Evolutionary conservation across 1,140 invertebrate genomes (phyloP).

Genomic region (Marisa cornuarietis): DNA sequence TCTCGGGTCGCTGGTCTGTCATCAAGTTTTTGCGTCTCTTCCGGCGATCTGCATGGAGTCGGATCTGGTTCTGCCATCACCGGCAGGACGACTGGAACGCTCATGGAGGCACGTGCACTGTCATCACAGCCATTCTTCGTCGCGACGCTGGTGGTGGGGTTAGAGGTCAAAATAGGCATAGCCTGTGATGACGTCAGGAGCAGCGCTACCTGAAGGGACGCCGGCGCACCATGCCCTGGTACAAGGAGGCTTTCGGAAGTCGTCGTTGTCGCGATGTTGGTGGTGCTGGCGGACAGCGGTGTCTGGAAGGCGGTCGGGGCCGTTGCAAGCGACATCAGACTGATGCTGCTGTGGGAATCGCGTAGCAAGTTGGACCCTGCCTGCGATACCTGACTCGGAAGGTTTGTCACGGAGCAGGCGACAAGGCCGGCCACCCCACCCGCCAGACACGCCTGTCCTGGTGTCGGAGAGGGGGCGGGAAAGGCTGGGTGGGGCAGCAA

Average conservation of each 20-base stretch:
- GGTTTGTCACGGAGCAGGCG: too few relatives aligned
- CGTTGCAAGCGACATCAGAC: neutral
- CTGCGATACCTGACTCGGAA: neutral
- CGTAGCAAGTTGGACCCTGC: too few relatives aligned
- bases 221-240: too few relatives aligned
- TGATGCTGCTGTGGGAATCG: neutral
- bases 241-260: too few relatives aligned
- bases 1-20: too few relatives aligned
- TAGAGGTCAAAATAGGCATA: neutral
- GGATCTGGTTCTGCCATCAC: too few relatives aligned
- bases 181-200: neutral
- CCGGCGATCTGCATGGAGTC: too few relatives aligned
- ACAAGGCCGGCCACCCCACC: neutral
- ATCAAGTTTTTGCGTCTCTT: too few relatives aligned
- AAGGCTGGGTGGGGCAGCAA: neutral
- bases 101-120: too few relatives aligned
- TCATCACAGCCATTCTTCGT: too few relatives aligned
- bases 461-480: neutral
- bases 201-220: neutral
- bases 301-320: slow-evolving; percentile 4
- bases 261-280: neutral
- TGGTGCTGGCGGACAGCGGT: neutral
- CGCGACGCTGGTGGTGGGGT: neutral
- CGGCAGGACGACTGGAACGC: too few relatives aligned
- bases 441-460: neutral